These are phyloP conservation scores for Trypoxylus dichotomus DNA, from an alignment of 1,140 invertebrate genomes.

Conservation along the genomic window DNA sequence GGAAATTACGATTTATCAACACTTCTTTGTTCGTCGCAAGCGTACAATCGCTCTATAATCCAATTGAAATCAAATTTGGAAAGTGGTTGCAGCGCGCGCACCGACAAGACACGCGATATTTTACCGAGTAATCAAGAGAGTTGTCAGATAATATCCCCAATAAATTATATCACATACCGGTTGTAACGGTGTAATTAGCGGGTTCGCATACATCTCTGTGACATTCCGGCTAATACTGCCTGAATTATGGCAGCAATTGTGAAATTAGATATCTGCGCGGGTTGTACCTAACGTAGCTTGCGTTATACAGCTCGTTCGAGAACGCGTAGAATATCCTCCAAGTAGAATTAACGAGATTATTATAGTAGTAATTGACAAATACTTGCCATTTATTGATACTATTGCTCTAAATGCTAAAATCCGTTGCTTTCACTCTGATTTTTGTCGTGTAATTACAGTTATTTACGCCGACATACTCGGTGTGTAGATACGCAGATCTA, in stretches of 20 bases:
- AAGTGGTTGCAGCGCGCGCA: background rate
- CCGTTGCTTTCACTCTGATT: no score
- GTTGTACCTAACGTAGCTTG: background rate
- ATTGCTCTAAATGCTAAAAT: no score
- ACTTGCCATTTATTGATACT: no score
- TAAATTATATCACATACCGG: slow-evolving; percentile 37
- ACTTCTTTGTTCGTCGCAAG: no score
- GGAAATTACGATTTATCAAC: no score
- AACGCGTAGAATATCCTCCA: no score
- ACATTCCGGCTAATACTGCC: slow-evolving; percentile 36
- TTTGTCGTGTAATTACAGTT: no score
- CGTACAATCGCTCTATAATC: background rate
- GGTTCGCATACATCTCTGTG: slow-evolving; percentile 33
- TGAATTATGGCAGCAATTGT: slow-evolving; percentile 51
- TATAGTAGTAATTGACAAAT: no score
- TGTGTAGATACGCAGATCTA: no score
- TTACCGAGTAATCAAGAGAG: slow-evolving; percentile 22
- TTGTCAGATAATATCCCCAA: slow-evolving; percentile 33
- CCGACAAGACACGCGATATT: slow-evolving; percentile 9
- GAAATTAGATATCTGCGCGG: slow-evolving; percentile 48
- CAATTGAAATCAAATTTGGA: slow-evolving; percentile 23
- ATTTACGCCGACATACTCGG: no score
- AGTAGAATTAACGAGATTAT: no score
- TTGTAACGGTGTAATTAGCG: slow-evolving; percentile 34
- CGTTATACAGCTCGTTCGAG: no score